phyloP scores from a whole-genome alignment of 2,113 vertebrate genomes.

The Pica pica region DNA sequence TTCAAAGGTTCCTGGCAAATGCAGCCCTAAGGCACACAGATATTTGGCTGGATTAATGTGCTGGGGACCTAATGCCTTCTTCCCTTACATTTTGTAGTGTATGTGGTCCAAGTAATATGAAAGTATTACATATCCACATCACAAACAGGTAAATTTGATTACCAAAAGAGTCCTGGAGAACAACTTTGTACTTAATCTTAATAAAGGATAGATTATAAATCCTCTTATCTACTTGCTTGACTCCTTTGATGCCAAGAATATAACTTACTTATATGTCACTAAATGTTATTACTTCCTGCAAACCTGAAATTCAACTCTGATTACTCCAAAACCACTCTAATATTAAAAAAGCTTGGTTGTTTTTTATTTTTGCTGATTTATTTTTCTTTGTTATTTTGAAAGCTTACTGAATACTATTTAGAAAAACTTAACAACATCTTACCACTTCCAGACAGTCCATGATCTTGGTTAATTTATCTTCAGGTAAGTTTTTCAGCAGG shows the following conservation, averaged over 20 bases:
- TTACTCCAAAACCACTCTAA: background rate
- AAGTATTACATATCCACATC: background rate
- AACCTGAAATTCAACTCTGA: conserved; percentile 30
- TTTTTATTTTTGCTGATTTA: background rate
- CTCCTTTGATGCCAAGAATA: background rate
- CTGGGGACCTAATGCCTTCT: background rate
- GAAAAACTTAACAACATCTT: conserved; percentile 61
- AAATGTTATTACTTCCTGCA: conserved; percentile 42
- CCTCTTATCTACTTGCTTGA: background rate
- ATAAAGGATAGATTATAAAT: background rate
- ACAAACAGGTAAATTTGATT: background rate
- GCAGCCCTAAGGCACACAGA: background rate
- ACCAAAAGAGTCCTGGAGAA: background rate
- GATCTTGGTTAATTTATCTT: conserved; percentile 90
- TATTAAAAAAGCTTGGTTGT: background rate
- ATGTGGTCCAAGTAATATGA: background rate
- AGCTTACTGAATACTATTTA: background rate
- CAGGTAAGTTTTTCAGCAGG: conserved; percentile 85
- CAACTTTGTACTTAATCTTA: background rate
- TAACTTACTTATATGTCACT: conserved; percentile 23
- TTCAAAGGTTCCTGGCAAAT: background rate
- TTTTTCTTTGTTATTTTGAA: background rate
- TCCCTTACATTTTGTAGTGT: background rate
- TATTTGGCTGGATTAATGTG: background rate
- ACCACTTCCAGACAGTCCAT: conserved; percentile 93